Evolutionary conservation across 1,140 invertebrate genomes (phyloP), one percentile per base, ranked within the genome.

Genomic region (Diabrotica undecimpunctata): DNA sequence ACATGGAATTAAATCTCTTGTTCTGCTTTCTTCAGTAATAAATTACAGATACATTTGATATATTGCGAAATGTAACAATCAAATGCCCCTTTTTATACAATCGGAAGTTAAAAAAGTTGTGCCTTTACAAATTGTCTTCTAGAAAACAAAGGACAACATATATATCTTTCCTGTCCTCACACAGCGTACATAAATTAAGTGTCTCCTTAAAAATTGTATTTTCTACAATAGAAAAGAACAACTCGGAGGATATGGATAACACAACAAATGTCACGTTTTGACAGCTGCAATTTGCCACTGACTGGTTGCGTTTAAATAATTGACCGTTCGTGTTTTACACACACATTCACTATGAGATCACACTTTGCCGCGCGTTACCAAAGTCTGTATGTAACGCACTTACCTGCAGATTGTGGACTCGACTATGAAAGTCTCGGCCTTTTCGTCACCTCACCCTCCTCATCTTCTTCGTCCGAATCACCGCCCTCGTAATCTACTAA

Each of bases 401-500:
- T 67, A 74, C 74, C 73, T 72, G 61, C 64, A 38, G 56, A 63
- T 61, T 61, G 56, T 66, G 56, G 35, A 62, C 13, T 62, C 36
- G 53, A 85, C 83, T 84, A 85, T 84, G 83, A 83, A 56, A 87
- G 80, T 71, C 86, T 80, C 70, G 84, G 82, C 71, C 86, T 80
- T 75, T 88, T 87, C 62, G 82, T 79, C 36, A 81, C 79, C n/a
- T 69, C 70, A 5, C 56, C 50, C 60, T 87, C 85, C 36, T 87
- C 87, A 53, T 93, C 90, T 64, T 94, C 91, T 60, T 96, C 94
- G 70, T 97, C 95, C 72, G 96, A 95, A 72, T 96, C 94, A 0
- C 97, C 95, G 62, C 93, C 95, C 76, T 97, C 95, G 79, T 97
- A 98, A 78, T 97, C 95, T 35, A 97, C 95, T 68, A 98, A 85